A percentile compares a stretch with the other conserved stretches of the same genome.
Conservation (phyloP, 1,140 invertebrate species). For the Caenorhabditis latens region DNA sequence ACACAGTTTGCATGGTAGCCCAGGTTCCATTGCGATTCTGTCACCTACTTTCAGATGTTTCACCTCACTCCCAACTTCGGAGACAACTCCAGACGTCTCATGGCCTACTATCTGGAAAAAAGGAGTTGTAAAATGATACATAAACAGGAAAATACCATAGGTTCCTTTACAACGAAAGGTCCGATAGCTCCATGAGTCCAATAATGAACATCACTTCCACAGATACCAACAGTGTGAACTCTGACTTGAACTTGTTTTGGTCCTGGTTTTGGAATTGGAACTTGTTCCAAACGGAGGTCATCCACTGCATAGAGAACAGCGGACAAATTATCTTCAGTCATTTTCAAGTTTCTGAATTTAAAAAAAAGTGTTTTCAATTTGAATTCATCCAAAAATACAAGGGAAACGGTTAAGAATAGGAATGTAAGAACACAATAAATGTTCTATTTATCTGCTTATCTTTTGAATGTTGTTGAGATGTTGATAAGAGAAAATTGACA, state of each 20-base stretch:
- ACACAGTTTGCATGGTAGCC: conserved; percentile 88
- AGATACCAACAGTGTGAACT: conserved; percentile 93
- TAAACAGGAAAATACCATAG: conserved; percentile 81
- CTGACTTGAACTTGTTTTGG: conserved; percentile 47
- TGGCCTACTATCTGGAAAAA: conserved; percentile 84
- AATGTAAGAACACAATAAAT: neutral
- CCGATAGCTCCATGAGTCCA: conserved; percentile 87
- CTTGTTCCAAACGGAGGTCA: conserved; percentile 63
- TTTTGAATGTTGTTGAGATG: neutral
- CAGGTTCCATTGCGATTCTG: conserved; percentile 92
- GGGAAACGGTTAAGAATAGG: neutral
- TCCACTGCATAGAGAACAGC: conserved; percentile 58
- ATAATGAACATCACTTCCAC: conserved; percentile 95
- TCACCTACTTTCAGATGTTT: conserved; percentile 85
- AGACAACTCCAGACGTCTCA: conserved; percentile 86
- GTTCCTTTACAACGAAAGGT: conserved; percentile 85
- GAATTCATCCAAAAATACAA: neutral
- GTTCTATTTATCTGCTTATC: conserved; percentile 21
- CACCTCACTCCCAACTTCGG: conserved; percentile 83
- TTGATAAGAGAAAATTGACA: neutral
- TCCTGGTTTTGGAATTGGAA: conserved; percentile 56
- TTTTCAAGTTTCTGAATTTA: neutral
- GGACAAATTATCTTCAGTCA: conserved; percentile 62
- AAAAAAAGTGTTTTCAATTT: neutral
- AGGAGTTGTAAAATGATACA: no score